Conservation (phyloP, 2,888 invertebrate genomes). For the Rambutsinella grinnellia region DNA sequence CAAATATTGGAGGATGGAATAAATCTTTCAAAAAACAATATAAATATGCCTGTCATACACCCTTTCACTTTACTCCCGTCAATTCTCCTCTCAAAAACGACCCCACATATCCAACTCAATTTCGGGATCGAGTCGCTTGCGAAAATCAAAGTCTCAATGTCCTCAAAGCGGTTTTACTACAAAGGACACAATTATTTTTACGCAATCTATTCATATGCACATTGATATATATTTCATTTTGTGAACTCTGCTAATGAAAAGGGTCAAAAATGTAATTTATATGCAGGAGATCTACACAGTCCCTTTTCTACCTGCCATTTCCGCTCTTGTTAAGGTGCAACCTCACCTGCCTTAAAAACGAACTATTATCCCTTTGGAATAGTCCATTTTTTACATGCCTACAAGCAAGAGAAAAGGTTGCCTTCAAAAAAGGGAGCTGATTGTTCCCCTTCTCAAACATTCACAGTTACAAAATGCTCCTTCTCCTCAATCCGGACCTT, state of each 20-base stretch:
- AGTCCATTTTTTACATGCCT: background rate
- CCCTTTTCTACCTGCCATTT: slow-evolving; percentile 43
- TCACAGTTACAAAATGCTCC: background rate
- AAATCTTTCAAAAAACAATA: slow-evolving; percentile 49
- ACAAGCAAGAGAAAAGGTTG: background rate
- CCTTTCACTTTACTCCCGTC: slow-evolving; percentile 39
- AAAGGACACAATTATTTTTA: too few species aligned
- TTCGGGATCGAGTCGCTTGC: background rate
- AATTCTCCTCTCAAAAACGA: background rate
- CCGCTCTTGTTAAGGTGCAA: background rate
- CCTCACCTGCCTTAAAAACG: background rate
- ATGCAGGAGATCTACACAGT: background rate
- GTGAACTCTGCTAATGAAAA: background rate
- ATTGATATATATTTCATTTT: background rate
- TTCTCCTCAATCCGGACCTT: too few species aligned
- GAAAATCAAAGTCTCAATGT: background rate
- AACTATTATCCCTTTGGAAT: background rate
- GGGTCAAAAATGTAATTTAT: background rate
- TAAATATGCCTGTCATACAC: slow-evolving; percentile 39
- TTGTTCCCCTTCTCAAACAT: background rate
- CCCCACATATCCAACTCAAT: background rate
- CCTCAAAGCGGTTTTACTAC: too few species aligned
- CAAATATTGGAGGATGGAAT: slow-evolving; percentile 41
- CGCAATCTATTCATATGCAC: background rate
- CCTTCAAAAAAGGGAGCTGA: background rate